These are phyloP conservation scores for Rousettus leschenaultii DNA, from an alignment of 2,113 vertebrate species.

Conservation along the genomic window DNA sequence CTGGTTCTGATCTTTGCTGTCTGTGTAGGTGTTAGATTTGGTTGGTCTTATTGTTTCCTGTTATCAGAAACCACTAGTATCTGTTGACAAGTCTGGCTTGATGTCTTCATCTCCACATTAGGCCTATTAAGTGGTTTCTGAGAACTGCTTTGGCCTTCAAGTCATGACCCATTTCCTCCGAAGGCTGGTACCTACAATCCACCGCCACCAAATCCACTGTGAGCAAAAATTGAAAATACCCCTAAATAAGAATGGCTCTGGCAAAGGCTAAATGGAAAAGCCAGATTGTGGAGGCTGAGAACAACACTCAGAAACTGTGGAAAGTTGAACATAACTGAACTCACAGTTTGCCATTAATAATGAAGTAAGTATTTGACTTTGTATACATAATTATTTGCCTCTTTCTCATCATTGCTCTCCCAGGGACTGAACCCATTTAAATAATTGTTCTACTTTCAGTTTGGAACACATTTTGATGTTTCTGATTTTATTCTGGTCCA, in stretches of 20 bases:
- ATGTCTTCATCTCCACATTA: not conserved
- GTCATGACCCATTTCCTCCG: not conserved
- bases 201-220: not conserved
- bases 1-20: not conserved
- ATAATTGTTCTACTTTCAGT: not conserved
- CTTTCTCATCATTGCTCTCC: not conserved
- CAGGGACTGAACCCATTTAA: not conserved
- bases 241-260: not conserved
- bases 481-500: constrained; percentile 13
- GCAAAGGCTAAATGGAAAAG: not conserved
- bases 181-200: not conserved
- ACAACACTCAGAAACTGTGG: not conserved
- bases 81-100: not conserved
- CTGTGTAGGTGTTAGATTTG: not conserved
- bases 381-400: not conserved
- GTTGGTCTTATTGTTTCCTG: not conserved
- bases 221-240: not conserved
- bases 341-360: not conserved
- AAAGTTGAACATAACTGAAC: not conserved
- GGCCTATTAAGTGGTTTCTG: not conserved
- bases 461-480: constrained; percentile 20
- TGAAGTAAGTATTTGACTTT: not conserved
- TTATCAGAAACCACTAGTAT: not conserved
- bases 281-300: not conserved
- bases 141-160: not conserved